Evolutionary conservation across 2,113 vertebrate genomes (phyloP).

Genomic region (Peucedramus taeniatus): DNA sequence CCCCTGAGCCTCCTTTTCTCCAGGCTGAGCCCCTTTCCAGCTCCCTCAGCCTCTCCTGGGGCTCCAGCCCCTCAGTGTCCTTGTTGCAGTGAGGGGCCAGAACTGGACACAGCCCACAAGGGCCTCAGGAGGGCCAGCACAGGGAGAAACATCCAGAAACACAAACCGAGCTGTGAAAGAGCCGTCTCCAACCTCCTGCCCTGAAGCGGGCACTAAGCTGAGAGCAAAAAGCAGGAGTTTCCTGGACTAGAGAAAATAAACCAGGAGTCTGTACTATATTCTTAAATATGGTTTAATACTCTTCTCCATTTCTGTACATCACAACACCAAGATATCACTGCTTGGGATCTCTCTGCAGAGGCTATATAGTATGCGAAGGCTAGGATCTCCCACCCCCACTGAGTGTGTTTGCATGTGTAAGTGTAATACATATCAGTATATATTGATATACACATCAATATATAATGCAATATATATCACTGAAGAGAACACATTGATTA

Average conservation of each 20-base stretch:
- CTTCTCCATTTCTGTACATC: conserved; percentile 90
- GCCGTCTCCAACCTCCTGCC: not conserved
- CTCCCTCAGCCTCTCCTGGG: too few relatives aligned
- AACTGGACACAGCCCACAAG: not conserved
- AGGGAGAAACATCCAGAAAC: not conserved
- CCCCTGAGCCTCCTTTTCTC: not conserved
- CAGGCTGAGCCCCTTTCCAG: not conserved
- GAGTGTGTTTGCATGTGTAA: conserved; percentile 77
- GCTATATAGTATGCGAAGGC: conserved; percentile 81
- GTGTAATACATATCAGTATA: conserved; percentile 85
- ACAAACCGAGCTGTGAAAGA: not conserved
- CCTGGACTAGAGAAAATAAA: conserved; percentile 12
- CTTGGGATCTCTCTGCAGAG: conserved; percentile 84
- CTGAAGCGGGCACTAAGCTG: not conserved
- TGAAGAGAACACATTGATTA: conserved; percentile 85
- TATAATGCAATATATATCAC: conserved; percentile 88
- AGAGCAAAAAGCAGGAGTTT: not conserved
- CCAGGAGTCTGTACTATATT: conserved; percentile 77
- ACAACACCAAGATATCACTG: conserved; percentile 87
- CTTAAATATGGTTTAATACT: conserved; percentile 91
- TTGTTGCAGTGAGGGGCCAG: not conserved
- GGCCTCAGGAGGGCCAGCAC: not conserved
- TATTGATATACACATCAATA: conserved; percentile 87
- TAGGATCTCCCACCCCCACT: conserved; percentile 71
- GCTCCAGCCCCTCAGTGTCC: not conserved